Percentiles rank a stretch among this genome's conserved stretches.
phyloP scores from a whole-genome alignment of 2,888 invertebrate genomes.

The Monoplex corrugatus region DNA sequence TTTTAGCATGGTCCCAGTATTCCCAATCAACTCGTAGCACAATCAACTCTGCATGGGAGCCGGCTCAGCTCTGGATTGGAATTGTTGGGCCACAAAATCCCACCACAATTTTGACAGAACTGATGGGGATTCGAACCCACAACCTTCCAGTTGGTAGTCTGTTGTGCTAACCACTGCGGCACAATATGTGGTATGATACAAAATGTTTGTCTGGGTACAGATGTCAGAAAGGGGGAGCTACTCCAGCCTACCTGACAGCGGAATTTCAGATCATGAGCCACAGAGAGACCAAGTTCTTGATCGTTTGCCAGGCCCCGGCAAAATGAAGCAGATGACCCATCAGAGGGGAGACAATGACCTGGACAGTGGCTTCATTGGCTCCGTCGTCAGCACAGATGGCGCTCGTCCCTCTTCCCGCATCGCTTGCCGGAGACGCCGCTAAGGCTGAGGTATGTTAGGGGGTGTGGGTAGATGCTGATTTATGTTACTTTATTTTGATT shows the following conservation, averaged over 20 bases:
- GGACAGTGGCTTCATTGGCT: slow-evolving; percentile 77
- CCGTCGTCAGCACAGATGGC: slow-evolving; percentile 73
- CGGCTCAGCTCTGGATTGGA: no score
- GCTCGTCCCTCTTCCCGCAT: slow-evolving; percentile 62
- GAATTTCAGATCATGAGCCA: slow-evolving; percentile 70
- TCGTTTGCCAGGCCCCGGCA: slow-evolving; percentile 73
- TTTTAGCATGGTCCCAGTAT: no score
- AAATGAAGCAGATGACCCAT: slow-evolving; percentile 74
- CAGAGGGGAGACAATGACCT: slow-evolving; percentile 70
- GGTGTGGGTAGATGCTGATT: background rate
- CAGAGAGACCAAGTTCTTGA: slow-evolving; percentile 61
- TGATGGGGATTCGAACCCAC: no score
- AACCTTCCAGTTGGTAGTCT: no score
- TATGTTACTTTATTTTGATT: no score
- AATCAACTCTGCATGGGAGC: no score
- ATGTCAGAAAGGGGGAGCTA: slow-evolving; percentile 67
- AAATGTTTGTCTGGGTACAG: no score
- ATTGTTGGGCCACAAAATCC: no score
- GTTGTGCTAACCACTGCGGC: no score
- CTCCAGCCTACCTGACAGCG: slow-evolving; percentile 72
- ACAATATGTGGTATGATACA: no score
- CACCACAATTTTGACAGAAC: no score
- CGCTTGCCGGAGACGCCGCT: slow-evolving; percentile 62
- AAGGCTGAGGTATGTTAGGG: slow-evolving; percentile 53
- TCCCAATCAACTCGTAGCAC: no score